Conservation (phyloP, 2,113 vertebrate genomes). For the Lagopus muta region DNA sequence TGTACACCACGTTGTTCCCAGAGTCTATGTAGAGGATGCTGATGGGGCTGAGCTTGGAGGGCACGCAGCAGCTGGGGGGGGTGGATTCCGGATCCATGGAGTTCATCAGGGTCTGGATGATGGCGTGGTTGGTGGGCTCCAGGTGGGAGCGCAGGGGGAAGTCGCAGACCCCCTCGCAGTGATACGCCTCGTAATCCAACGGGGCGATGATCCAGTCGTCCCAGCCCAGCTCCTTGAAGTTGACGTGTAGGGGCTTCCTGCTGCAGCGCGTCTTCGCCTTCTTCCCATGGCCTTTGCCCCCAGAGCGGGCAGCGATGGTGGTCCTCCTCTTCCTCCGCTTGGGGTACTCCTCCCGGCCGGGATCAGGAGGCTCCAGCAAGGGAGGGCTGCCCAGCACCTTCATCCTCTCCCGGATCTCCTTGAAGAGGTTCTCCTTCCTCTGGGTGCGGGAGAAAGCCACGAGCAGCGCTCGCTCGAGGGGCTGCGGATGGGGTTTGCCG, state of each 20-base stretch:
- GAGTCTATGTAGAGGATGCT: conserved; percentile 92
- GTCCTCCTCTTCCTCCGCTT: conserved; percentile 77
- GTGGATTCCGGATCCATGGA: conserved; percentile 89
- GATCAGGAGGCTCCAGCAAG: conserved; percentile 43
- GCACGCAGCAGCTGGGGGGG: conserved; percentile 89
- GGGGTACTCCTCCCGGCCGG: conserved; percentile 9
- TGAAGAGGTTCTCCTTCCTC: conserved; percentile 83
- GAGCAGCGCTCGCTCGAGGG: conserved; percentile 82
- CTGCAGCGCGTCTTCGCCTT: conserved; percentile 84
- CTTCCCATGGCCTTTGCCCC: conserved; percentile 75
- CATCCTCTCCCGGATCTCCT: conserved; percentile 85
- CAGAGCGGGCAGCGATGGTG: conserved; percentile 42
- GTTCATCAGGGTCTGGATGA: conserved; percentile 91
- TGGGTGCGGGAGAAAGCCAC: conserved; percentile 82
- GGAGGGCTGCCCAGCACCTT: conserved; percentile 72
- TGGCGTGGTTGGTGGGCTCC: conserved; percentile 91
- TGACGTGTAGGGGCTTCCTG: conserved; percentile 85
- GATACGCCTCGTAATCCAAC: conserved; percentile 88
- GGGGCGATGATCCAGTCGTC: conserved; percentile 93
- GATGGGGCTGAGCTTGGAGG: conserved; percentile 89
- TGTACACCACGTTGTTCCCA: conserved; percentile 91
- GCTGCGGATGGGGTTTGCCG: conserved; percentile 28
- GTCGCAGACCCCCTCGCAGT: conserved; percentile 89
- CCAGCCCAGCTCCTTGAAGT: conserved; percentile 92
- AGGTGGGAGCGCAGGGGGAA: conserved; percentile 90